Base-by-base conservation (phyloP, 2,888 invertebrate genomes). In the Tanypteryx hageni region DNA sequence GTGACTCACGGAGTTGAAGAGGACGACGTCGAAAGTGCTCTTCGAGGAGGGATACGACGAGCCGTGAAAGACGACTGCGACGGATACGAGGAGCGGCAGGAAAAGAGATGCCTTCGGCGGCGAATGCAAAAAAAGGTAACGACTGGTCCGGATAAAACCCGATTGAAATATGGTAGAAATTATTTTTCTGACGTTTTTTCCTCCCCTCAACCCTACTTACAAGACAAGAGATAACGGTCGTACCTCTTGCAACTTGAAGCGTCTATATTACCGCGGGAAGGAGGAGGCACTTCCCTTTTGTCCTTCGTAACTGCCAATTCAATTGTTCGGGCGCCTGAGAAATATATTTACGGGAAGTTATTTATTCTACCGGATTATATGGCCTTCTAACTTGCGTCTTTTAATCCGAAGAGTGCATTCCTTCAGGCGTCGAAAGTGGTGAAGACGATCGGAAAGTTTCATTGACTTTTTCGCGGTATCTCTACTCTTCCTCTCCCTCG, bases 111-210 rank as follows among this genome's bases (percentile, higher is more conserved):
- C 86, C 61, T 61, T 27, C 86, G 86, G 86, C 61, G 31, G 61
- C 31, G 86, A 31, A 85, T 85, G 58, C 85, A 58, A 85, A 76
- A 86, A 86, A 68, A 89, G 89, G 89, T 68, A 89, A 89, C 44
- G 64, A 68, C 56, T 22, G 57, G 18, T n/a, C 56, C 56, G 56
- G 68, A 44, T 61, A 86, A 61, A 68, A 68, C 61, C 61, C 59
- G 61, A 31, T 68, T 89, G 89, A 89, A 64, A 56, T 89, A 89
- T 64, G 89, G 22, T 27, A 44, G 61, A 68, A 89, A 89, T 89
- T 64, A 89, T 89, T 89, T 89, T 61, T 44, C 61, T 44, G 89
- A 68, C 56, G 89, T 27, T 44, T n/a, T 13, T 56, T 27, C n/a
- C n/a, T 76, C 76, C 22, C 27, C 76, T 22, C 76, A 22, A 44